phyloP scores from a whole-genome alignment of 2,888 invertebrate genomes.

The Torymus texanus region DNA sequence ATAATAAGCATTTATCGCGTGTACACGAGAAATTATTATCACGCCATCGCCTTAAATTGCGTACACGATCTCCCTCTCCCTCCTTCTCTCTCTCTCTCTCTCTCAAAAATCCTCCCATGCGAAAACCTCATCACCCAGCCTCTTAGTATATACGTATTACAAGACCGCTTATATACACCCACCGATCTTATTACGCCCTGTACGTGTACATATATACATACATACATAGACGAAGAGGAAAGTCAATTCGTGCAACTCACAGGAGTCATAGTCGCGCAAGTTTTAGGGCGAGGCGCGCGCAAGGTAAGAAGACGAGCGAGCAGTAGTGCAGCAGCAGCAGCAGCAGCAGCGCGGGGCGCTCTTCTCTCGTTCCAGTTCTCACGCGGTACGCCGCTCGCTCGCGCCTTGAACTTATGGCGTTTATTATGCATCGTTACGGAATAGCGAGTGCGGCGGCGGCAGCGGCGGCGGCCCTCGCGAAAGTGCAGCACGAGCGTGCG shows the following conservation, averaged over 20 bases:
- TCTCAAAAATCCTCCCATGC: too few species aligned
- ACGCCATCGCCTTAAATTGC: too few species aligned
- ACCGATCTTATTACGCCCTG: too few species aligned
- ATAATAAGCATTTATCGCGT: too few species aligned
- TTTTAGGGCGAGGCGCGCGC: conserved; percentile 60
- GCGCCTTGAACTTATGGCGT: conserved; percentile 63
- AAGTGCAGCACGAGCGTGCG: conserved; percentile 40
- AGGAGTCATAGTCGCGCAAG: background rate
- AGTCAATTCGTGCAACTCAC: background rate
- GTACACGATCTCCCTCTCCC: too few species aligned
- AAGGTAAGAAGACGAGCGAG: too few species aligned
- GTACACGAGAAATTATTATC: too few species aligned
- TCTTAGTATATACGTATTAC: conserved; percentile 15
- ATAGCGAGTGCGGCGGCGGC: too few species aligned
- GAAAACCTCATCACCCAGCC: too few species aligned
- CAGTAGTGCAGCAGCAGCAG: background rate
- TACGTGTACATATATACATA: too few species aligned
- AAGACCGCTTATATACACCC: conserved; percentile 2
- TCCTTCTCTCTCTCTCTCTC: too few species aligned
- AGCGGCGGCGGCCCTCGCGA: conserved; percentile 56
- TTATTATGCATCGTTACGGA: conserved; percentile 66
- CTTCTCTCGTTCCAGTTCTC: conserved; percentile 70
- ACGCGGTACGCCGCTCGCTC: conserved; percentile 64
- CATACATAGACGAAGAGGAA: background rate
- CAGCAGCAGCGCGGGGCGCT: conserved; percentile 53